Base-by-base conservation (phyloP, 2,113 vertebrate genomes). In the Aegithalos caudatus region DNA sequence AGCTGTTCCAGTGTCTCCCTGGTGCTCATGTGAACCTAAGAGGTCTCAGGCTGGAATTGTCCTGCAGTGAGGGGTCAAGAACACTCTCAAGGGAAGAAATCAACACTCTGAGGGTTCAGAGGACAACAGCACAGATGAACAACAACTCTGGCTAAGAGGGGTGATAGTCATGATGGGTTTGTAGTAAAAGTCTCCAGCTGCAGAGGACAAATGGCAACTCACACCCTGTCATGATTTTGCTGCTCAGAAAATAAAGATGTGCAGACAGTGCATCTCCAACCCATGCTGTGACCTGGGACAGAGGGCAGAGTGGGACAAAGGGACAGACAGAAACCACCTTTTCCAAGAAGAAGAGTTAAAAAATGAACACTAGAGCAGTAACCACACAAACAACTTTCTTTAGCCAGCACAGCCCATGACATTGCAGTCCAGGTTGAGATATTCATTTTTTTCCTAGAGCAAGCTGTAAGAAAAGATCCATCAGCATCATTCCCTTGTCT, bases 1-100 rank as follows among this genome's bases (percentile, higher is more conserved):
- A 70, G 45, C 27, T 9, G 44, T 9, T 40, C 73, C 54, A 38
- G 12, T 22, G n/a, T 65, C 19, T 58, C 48, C 38, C 7, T 7
- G 13, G 35, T n/a, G 61, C 50, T 86, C 50, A 0, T 2, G 19
- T 0, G 0, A 33, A 4, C 70, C 69, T n/a, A 3, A 10, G 13
- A n/a, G 28, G 33, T 22, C 0, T 0, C 9, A 70, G 76, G 58
- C 40, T 48, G 3, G 0, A 11, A 0, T 15, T 74, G 57, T 18
- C 29, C 2, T 1, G 14, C 60, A 58, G 47, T 17, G 3, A 5
- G 4, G 38, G 21, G 66, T 48, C 74, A 76, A 37, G 50, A 53
- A 7, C 13, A 1, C 13, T 78, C 77, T 40, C 28, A 8, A 57
- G 66, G 50, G 53, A 33, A 64, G 31, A 9, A 45, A 72, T 42